phyloP scores from a whole-genome alignment of 2,888 invertebrate species.

The Eupelmus urozonus region DNA sequence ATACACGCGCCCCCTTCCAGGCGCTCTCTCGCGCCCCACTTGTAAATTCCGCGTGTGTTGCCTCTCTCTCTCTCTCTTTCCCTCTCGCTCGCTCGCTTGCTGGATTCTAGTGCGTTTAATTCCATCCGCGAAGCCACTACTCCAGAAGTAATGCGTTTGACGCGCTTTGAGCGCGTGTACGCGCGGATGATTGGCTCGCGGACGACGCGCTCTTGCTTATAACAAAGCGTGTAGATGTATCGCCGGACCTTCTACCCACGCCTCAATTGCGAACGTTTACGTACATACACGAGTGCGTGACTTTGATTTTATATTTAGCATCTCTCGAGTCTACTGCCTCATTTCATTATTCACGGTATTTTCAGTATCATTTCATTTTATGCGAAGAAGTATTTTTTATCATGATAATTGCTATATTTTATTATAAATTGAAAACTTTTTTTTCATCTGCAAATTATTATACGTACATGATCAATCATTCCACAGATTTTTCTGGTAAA shows the following conservation, averaged over 20 bases:
- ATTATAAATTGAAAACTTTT: too few relatives aligned
- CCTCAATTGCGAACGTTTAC: too few relatives aligned
- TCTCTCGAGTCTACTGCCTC: too few relatives aligned
- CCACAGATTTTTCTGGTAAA: too few relatives aligned
- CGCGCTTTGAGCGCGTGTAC: conserved; percentile 29
- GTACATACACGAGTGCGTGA: neutral
- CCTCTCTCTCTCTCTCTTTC: too few relatives aligned
- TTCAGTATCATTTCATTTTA: too few relatives aligned
- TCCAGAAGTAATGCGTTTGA: conserved; percentile 55
- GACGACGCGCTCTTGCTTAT: conserved; percentile 31
- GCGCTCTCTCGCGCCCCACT: conserved; percentile 23
- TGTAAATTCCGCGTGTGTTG: conserved; percentile 47
- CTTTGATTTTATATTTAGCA: conserved; percentile 41
- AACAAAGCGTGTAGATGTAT: conserved; percentile 32
- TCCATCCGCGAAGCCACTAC: conserved; percentile 48
- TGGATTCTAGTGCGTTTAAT: conserved; percentile 50
- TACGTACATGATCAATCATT: too few relatives aligned
- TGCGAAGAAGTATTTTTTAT: too few relatives aligned
- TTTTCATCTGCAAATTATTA: too few relatives aligned
- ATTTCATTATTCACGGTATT: too few relatives aligned
- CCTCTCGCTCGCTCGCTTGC: too few relatives aligned
- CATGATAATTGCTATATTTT: too few relatives aligned
- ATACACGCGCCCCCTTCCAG: neutral
- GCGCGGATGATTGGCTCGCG: conserved; percentile 34
- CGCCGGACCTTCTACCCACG: conserved; percentile 20